Conservation (phyloP, 2,113 vertebrate species). For the Odontesthes bonariensis region DNA sequence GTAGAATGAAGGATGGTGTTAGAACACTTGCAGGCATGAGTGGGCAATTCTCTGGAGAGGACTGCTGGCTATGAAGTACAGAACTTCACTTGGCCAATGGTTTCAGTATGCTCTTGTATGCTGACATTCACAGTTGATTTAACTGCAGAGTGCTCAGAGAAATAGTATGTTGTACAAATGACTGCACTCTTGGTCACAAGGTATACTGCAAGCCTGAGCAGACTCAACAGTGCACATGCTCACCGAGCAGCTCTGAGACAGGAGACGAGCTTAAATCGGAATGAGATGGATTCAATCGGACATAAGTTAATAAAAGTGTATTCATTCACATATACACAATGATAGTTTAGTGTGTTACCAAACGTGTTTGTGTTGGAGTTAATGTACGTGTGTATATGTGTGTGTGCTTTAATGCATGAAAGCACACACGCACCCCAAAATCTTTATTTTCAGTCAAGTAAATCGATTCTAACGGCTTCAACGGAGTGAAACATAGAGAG, state of each 20-base stretch:
- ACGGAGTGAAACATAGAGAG: too few relatives aligned
- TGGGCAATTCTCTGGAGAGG: slow-evolving; percentile 36
- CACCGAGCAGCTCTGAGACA: slow-evolving; percentile 19
- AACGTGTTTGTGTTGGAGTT: neutral
- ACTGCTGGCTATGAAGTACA: slow-evolving; percentile 38
- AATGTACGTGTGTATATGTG: neutral
- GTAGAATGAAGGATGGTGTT: slow-evolving; percentile 14
- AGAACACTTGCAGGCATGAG: slow-evolving; percentile 28
- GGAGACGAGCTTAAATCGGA: slow-evolving; percentile 18
- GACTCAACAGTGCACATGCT: neutral
- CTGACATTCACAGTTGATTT: slow-evolving; percentile 46
- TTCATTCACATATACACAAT: neutral
- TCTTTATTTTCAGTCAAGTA: slow-evolving; percentile 17
- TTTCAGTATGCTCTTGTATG: slow-evolving; percentile 26
- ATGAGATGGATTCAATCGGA: slow-evolving; percentile 33
- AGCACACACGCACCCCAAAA: slow-evolving; percentile 5
- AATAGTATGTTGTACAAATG: slow-evolving; percentile 6
- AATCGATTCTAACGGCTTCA: neutral
- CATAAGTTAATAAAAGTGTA: slow-evolving; percentile 24
- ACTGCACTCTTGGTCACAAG: slow-evolving; percentile 20
- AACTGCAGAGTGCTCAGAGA: slow-evolving; percentile 31
- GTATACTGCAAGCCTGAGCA: neutral
- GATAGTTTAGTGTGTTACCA: neutral
- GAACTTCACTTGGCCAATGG: slow-evolving; percentile 23
- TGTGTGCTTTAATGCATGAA: neutral